Conservation (phyloP, 2,797 vertebrate species). For the Parambassis ranga region DNA sequence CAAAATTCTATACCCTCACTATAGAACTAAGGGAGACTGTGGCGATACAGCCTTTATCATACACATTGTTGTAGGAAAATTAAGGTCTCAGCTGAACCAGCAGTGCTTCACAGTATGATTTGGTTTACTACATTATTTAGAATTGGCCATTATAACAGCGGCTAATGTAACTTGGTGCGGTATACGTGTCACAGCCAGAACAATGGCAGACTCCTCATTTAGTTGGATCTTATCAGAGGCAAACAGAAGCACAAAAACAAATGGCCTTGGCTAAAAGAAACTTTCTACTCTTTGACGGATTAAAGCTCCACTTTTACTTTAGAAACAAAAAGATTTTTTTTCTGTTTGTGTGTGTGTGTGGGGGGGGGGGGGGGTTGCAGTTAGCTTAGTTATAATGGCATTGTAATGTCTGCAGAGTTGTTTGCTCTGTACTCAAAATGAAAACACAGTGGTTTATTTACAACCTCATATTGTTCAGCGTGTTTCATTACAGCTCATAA, state of each 20-base stretch:
- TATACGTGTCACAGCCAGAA: slow-evolving; percentile 21
- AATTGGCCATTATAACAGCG: slow-evolving; percentile 40
- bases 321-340: background rate
- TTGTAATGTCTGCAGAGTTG: slow-evolving; percentile 34
- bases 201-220: slow-evolving; percentile 16
- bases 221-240: slow-evolving; percentile 26
- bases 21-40: slow-evolving; percentile 10
- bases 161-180: slow-evolving; percentile 13
- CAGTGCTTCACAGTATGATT: slow-evolving; percentile 26
- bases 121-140: slow-evolving; percentile 47
- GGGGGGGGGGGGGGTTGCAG: slow-evolving; percentile 2
- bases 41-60: slow-evolving; percentile 27
- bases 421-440: slow-evolving; percentile 49
- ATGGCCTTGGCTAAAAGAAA: slow-evolving; percentile 1
- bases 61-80: slow-evolving; percentile 8
- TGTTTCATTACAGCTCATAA: slow-evolving; percentile 73
- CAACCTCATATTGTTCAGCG: slow-evolving; percentile 49
- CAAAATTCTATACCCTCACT: slow-evolving; percentile 3
- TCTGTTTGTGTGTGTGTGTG: background rate
- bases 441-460: slow-evolving; percentile 65
- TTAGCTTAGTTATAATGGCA: background rate
- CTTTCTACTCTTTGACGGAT: background rate
- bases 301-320: background rate
- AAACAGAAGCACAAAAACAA: slow-evolving; percentile 24
- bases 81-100: slow-evolving; percentile 19